These are phyloP conservation scores for Campylorhamphus procurvoides DNA, from an alignment of 2,113 vertebrate species.

Conservation along the genomic window DNA sequence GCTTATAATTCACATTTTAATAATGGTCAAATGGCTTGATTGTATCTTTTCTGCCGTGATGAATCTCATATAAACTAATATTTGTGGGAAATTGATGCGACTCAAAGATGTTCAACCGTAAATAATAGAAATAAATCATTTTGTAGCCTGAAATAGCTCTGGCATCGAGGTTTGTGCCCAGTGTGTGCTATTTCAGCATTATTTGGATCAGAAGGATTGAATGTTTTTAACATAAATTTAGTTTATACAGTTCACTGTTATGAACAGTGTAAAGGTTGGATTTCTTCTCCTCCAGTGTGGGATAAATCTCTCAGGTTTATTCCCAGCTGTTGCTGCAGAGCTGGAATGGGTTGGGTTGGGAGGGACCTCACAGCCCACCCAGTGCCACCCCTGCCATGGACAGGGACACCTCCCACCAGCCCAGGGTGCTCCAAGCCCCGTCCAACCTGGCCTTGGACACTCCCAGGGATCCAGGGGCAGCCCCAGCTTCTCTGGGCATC, in stretches of 20 bases:
- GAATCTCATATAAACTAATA: neutral
- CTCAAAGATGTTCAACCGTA: neutral
- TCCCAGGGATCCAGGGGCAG: no score
- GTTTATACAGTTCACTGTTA: neutral
- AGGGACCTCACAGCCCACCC: no score
- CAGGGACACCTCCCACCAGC: no score
- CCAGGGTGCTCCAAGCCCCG: no score
- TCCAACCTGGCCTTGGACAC: no score
- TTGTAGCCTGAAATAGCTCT: neutral
- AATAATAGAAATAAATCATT: neutral
- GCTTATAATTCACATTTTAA: conserved; percentile 5
- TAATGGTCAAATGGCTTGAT: neutral
- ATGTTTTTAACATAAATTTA: neutral
- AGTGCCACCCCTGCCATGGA: no score
- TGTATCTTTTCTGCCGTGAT: neutral
- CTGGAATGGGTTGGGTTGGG: no score
- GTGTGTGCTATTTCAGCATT: neutral
- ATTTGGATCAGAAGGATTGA: neutral
- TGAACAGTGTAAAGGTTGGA: neutral
- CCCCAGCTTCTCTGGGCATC: no score
- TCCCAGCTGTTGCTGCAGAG: no score
- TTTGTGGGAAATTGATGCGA: neutral
- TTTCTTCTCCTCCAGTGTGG: neutral
- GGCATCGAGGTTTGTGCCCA: neutral
- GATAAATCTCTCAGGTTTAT: no score